Evolutionary conservation across 1,140 invertebrate genomes (phyloP).

Genomic region (Bombus terrestris): DNA sequence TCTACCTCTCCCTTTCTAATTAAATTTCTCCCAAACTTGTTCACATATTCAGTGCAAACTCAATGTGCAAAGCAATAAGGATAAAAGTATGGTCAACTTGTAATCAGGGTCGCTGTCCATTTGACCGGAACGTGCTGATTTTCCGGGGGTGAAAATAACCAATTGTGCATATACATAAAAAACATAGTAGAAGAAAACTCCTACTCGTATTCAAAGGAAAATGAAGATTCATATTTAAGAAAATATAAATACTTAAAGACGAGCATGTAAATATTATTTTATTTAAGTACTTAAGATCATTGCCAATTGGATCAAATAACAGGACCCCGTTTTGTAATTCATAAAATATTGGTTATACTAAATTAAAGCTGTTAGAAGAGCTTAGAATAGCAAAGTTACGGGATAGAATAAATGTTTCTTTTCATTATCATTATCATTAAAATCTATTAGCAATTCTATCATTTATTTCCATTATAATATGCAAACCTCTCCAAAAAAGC

Average conservation of each 20-base stretch:
- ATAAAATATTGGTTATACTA: constrained; percentile 17
- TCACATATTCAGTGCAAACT: constrained; percentile 62
- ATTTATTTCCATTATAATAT: constrained; percentile 7
- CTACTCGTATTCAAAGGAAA: constrained; percentile 38
- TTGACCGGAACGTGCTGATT: constrained; percentile 51
- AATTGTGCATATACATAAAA: constrained; percentile 57
- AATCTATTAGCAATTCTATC: constrained; percentile 16
- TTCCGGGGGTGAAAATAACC: constrained; percentile 51
- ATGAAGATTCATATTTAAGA: constrained; percentile 6
- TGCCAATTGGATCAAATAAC: constrained; percentile 48
- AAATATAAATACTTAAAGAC: constrained; percentile 14
- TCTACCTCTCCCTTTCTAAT: constrained; percentile 69
- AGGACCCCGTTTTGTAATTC: constrained; percentile 39
- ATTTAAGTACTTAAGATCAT: not conserved
- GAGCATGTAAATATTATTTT: not conserved
- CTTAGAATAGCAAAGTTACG: constrained; percentile 41
- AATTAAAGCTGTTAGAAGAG: constrained; percentile 30
- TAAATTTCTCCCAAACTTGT: constrained; percentile 62
- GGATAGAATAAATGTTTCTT: constrained; percentile 25
- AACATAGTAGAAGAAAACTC: constrained; percentile 45
- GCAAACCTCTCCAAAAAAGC: not conserved
- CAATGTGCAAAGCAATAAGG: constrained; percentile 66
- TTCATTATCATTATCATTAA: constrained; percentile 5
- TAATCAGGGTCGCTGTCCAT: constrained; percentile 59
- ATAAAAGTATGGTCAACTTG: constrained; percentile 58